Percentiles rank a stretch among this genome's conserved stretches.
phyloP scores from a whole-genome alignment of 2,797 vertebrate species.

The Falco berigora region DNA sequence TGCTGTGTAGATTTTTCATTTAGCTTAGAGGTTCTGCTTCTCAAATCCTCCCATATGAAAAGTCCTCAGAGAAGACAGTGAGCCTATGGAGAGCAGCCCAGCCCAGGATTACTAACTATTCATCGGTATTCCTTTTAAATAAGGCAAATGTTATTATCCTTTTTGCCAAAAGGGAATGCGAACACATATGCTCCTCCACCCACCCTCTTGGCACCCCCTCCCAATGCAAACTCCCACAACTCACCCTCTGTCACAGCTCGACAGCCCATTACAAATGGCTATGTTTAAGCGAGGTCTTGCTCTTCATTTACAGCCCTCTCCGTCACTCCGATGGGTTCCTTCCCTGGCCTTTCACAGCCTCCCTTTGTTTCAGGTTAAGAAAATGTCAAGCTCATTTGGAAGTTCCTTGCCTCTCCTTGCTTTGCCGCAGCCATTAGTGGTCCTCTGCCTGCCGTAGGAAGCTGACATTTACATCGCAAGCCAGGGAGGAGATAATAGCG shows the following conservation, averaged over 20 bases:
- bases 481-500: background rate
- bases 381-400: constrained; percentile 67
- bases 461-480: constrained; percentile 56
- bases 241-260: background rate
- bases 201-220: constrained; percentile 44
- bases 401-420: background rate
- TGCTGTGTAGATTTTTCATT: background rate
- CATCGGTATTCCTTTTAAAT: constrained; percentile 43
- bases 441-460: constrained; percentile 15
- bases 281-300: background rate
- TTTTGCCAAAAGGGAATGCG: constrained; percentile 47
- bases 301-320: background rate
- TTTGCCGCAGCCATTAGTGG: background rate
- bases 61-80: background rate
- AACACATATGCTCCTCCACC: constrained; percentile 61
- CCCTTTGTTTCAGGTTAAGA: constrained; percentile 58
- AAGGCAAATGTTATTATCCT: constrained; percentile 50
- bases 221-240: background rate
- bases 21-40: background rate
- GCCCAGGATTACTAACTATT: constrained; percentile 2
- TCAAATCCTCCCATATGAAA: background rate
- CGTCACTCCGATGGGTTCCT: background rate
- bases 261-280: background rate
- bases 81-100: background rate
- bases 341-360: constrained; percentile 3